A percentile compares a stretch with the other conserved stretches of the same genome.
phyloP scores from a whole-genome alignment of 2,797 vertebrate genomes.

The Garrulus glandarius region DNA sequence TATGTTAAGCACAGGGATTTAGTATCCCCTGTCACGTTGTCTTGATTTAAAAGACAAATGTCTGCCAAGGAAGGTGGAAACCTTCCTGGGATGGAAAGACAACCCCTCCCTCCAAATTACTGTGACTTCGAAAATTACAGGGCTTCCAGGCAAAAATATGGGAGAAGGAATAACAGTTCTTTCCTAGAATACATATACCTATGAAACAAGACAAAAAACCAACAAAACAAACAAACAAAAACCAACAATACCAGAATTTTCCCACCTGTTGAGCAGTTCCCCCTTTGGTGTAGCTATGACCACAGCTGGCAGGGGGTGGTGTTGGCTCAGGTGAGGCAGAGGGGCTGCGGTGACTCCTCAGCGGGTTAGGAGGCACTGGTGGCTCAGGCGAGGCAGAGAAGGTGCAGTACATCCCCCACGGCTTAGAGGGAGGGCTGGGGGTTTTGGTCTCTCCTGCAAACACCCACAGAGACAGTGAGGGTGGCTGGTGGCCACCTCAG shows the following conservation, averaged over 20 bases:
- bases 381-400: background rate
- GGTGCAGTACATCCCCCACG: fast-evolving
- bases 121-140: fast-evolving
- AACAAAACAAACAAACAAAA: background rate
- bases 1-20: background rate
- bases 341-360: background rate
- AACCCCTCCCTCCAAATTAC: background rate
- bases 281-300: too few species aligned
- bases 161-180: background rate
- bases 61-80: background rate
- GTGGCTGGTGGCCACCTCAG: background rate
- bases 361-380: too few species aligned
- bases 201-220: background rate
- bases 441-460: background rate
- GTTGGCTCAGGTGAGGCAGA: background rate
- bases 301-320: background rate
- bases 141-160: background rate
- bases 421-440: background rate
- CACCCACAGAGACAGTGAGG: background rate
- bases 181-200: background rate
- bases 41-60: background rate
- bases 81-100: background rate
- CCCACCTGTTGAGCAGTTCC: fast-evolving
- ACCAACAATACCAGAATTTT: background rate
- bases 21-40: background rate